Conservation (phyloP, 2,888 invertebrate genomes). For the Drosophila austrosaltans region DNA sequence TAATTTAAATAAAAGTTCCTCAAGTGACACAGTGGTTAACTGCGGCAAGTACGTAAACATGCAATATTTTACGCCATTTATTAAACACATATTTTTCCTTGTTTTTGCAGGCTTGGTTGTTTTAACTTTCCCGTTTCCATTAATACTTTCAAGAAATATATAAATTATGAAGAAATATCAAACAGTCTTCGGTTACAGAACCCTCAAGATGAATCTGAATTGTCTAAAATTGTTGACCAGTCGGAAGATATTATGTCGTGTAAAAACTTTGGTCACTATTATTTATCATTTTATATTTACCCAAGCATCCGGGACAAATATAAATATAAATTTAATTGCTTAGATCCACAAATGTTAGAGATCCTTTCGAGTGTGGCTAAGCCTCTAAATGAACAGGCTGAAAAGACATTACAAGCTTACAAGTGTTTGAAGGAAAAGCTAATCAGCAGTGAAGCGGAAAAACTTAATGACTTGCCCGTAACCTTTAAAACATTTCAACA, state of each 20-base stretch:
- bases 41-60: constrained; percentile 28
- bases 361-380: constrained; percentile 31
- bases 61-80: not conserved
- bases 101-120: constrained; percentile 26
- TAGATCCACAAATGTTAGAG: constrained; percentile 1
- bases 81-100: not conserved
- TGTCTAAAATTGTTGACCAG: constrained; percentile 6
- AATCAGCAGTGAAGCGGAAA: not conserved
- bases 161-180: constrained; percentile 40
- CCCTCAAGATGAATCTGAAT: constrained; percentile 7
- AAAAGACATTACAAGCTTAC: not conserved
- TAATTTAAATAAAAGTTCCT: not conserved
- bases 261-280: constrained; percentile 35
- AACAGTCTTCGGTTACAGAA: constrained; percentile 19
- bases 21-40: constrained; percentile 26
- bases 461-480: constrained; percentile 17
- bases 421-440: not conserved
- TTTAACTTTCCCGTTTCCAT: constrained; percentile 47
- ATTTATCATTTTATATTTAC: constrained; percentile 46
- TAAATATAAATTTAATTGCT: constrained; percentile 34
- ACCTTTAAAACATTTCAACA: constrained; percentile 33
- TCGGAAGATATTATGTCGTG: constrained; percentile 22
- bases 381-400: constrained; percentile 35
- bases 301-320: constrained; percentile 27
- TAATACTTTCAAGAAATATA: constrained; percentile 29